phyloP scores from a whole-genome alignment of 2,113 vertebrate species.

The Carlito syrichta region DNA sequence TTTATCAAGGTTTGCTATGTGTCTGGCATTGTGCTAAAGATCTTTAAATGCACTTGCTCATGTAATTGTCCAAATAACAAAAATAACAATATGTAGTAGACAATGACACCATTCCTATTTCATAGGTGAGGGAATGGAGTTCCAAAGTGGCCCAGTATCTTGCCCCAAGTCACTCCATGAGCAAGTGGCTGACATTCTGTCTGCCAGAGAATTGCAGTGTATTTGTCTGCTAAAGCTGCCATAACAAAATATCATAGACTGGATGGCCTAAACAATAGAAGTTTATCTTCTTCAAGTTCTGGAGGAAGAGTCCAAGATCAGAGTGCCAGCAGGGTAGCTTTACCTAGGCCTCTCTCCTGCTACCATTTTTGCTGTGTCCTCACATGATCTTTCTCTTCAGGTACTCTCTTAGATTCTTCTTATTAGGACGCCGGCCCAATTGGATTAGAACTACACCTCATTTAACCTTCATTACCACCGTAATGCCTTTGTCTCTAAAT shows the following conservation, averaged over 20 bases:
- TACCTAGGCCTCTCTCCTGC: neutral
- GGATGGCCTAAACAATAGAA: neutral
- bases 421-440: neutral
- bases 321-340: neutral
- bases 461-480: neutral
- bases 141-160: neutral
- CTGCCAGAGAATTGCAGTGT: neutral
- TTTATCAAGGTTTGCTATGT: neutral
- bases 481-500: neutral
- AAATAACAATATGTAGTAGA: neutral
- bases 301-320: neutral
- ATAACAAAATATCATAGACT: neutral
- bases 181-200: neutral
- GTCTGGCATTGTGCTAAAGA: neutral
- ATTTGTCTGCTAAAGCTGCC: neutral
- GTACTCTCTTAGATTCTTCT: neutral
- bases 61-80: neutral
- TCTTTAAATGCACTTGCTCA: neutral
- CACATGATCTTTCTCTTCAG: neutral
- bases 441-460: neutral
- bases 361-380: neutral
- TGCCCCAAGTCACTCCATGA: neutral
- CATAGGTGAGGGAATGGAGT: neutral
- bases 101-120: neutral
- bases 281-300: neutral